Percentiles rank a stretch among this genome's conserved stretches.
These are phyloP conservation scores for Diuraphis noxia DNA, from an alignment of 1,140 invertebrate species.

Conservation along the genomic window DNA sequence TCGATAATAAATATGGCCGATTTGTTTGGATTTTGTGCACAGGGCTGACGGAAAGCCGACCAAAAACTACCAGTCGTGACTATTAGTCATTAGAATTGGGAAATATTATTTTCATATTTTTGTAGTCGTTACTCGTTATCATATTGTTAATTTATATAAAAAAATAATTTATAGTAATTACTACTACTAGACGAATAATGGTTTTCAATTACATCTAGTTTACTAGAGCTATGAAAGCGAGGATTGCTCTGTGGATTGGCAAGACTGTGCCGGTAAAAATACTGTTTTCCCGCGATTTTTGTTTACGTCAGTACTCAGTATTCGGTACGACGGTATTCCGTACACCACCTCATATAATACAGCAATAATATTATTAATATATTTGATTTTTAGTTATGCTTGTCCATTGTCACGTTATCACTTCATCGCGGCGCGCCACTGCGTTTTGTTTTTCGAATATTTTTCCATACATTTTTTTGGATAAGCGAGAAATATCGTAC, in stretches of 20 bases:
- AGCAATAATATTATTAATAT: background rate
- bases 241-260: background rate
- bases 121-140: background rate
- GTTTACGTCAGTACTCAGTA: background rate
- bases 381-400: background rate
- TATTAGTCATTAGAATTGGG: rapidly evolving
- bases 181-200: background rate
- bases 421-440: background rate
- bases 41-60: background rate
- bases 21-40: constrained; percentile 41
- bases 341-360: too few relatives aligned
- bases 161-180: background rate
- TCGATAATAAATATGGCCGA: constrained; percentile 53
- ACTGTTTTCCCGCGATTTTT: constrained; percentile 39
- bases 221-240: background rate
- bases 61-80: background rate
- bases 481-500: background rate
- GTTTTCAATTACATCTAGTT: background rate
- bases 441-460: background rate
- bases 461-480: background rate
- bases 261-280: background rate
- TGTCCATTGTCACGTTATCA: background rate
- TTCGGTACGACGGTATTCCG: background rate
- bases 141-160: background rate
- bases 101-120: background rate